Evolutionary conservation across 2,888 invertebrate genomes (phyloP), one percentile per base, ranked within the genome.

Genomic region (Coelinius sp.): DNA sequence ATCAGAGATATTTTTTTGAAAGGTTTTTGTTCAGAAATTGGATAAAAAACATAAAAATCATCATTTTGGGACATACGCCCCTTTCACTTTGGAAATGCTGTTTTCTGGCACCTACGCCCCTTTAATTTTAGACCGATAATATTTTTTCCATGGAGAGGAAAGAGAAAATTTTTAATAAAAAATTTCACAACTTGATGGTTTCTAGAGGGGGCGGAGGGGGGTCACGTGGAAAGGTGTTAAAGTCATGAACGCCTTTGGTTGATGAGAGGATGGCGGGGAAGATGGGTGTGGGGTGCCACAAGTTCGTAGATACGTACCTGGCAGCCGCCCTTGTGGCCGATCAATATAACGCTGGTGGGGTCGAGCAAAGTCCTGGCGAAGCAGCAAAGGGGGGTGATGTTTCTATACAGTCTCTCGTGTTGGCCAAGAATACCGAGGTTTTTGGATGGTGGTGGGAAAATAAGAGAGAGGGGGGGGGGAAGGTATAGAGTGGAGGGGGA

Each of bases 301-400:
- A 75, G 75, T 56, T 63, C 70, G 75, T 75, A 73, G 77, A 75
- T 83, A 85, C 87, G 84, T 71, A 76, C 82, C 83, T 87, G 87
- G 83, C 82, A 82, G 84, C 86, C 86, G 86, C 87, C 87, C 86
- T 86, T 87, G 86, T 84, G 85, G 81, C 81, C 85, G 87, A 87
- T 87, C 87, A 87, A 87, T 87, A 87, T 86, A 84, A 82, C 83
- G 82, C 80, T 86, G 86, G 87, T 86, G 87, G 87, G 87, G 76
- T 44, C 44, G 49, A 46, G 72, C 62, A 25, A n/a, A 67, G 72
- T 72, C 75, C 71, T 74, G 75, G 68, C 73, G 73, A 67, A n/a
- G 67, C 74, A 74, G 79, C 68, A 27, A 56, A 2, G 17, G 35
- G 63, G 41, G 41, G n/a, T 14, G 24, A 49, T 49, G 46, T 49